Base-by-base conservation (phyloP, 2,113 vertebrate genomes). In the Pampusana beccarii region DNA sequence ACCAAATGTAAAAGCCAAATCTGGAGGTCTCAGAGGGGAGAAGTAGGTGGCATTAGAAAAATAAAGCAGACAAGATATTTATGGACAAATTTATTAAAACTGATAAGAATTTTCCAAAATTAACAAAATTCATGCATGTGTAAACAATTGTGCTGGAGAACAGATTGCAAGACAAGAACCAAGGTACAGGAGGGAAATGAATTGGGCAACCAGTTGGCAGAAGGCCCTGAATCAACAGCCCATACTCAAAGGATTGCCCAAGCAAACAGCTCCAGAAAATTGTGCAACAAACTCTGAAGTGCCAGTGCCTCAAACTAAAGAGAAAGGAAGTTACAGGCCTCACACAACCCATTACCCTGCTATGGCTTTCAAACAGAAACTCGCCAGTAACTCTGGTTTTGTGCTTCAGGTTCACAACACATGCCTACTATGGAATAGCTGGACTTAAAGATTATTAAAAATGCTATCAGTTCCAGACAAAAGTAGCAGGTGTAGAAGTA, bases 241-340 rank as follows among this genome's bases (percentile, higher is more conserved):
- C 34, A 28, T 66, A 58, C 53, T 36, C 58, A 58, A 88, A 80
- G 48, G 67, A 90, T 65, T 96, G 74, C 80, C 62, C 81, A 89
- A 96, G 84, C 48, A 91, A 91, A 88, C 40, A 91, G 74, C 75
- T 88, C 46, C 74, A 95, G 73, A 90, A 81, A 62, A 75, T 38
- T 62, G 74, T 60, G 72, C 53, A 95, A 92, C n/a, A 16, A 80
- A 72, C 46, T 66, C 64, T 48, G 14, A 90, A 93, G 50, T 29
- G 25, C 50, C 64, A 70, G 28, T 36, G 40, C 62, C 78, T 80
- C 54, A 36, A 54, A 85, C n/a, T 7, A 82, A 34, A 33, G 25
- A 61, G 31, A 67, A 87, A 57, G 21, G 36, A 91, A 95, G 14
- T 46, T 16, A 66, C 25, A 74, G 29, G 12, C 78, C 62, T 96